A percentile compares a stretch with the other conserved stretches of the same genome.
phyloP scores from a whole-genome alignment of 1,140 invertebrate genomes.

The Sesamia nonagrioides region DNA sequence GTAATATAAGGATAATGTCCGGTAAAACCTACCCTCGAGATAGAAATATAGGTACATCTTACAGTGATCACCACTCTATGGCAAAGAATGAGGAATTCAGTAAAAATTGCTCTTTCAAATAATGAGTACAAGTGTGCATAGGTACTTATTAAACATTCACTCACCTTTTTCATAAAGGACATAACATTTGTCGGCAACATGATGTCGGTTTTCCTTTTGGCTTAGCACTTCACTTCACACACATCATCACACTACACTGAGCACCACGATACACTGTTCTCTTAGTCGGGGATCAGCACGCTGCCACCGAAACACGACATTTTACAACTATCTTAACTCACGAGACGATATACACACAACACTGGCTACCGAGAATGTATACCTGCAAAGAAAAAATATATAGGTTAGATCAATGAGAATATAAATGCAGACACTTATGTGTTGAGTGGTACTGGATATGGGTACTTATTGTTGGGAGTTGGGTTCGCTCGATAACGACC shows the following conservation, averaged over 20 bases:
- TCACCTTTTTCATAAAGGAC: constrained; percentile 95
- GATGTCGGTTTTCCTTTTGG: constrained; percentile 84
- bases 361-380: constrained; percentile 18
- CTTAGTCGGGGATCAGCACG: constrained; percentile 76
- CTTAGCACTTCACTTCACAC: constrained; percentile 60
- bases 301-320: constrained; percentile 76
- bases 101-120: too few relatives aligned
- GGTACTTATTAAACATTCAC: constrained; percentile 59
- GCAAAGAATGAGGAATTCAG: too few relatives aligned
- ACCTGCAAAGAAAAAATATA: constrained; percentile 71
- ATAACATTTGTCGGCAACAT: constrained; percentile 94
- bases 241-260: constrained; percentile 73
- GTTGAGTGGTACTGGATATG: constrained; percentile 27
- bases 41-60: neutral
- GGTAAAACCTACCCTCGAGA: neutral
- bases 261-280: constrained; percentile 61
- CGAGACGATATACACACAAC: constrained; percentile 27
- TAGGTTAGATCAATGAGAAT: constrained; percentile 42
- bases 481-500: constrained; percentile 57
- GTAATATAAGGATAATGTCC: constrained; percentile 7
- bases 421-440: constrained; percentile 38
- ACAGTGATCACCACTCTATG: neutral
- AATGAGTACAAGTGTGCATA: neutral
- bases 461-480: constrained; percentile 46
- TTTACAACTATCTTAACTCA: constrained; percentile 48